Base-by-base conservation (phyloP, 2,888 invertebrate species). In the Xylota segnis region DNA sequence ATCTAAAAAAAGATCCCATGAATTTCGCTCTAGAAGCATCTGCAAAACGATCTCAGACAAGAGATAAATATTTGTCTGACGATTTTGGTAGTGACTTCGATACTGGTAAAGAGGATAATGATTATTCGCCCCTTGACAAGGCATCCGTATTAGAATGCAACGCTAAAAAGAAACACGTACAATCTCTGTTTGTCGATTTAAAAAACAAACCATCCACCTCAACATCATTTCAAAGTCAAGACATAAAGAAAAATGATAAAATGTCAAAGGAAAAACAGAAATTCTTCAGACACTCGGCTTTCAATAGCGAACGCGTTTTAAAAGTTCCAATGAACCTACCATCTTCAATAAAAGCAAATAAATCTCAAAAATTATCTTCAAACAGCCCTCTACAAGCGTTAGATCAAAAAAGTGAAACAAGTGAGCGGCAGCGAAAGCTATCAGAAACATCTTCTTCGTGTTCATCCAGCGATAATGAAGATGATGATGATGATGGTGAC, bases 211-310 rank as follows among this genome's bases (percentile, higher is more conserved):
- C 77, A 59, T 83, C 74, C 2, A 82, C 76, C 7, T 77, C 79
- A 23, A 59, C 82, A 61, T 68, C 79, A 52, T 74, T 70, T 43
- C 79, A 83, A 40, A 47, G 45, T 90, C 91, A 91, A 90, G 91
- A 91, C 91, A 91, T 89, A 54, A 88, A 88, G 91, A 94, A 94
- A 91, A 94, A 95, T 92, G 96, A 96, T 92, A 93, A 93, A 91
- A 96, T 96, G 94, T 96, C 96, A 88, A 96, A 96, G 93, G 96
- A 97, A 94, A 97, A 96, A 93, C 96, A 96, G 93, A 96, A 96
- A 93, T 96, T 96, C 93, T 97, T 97, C 94, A 94, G 96, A 91
- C 94, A 95, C 91, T 96, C 96, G 89, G 96, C 95, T 71, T 96
- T 96, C 92, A 96, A 96, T 92, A 94, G 95, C 87, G 95, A 89